These are phyloP conservation scores for Sphenodon punctatus DNA, from an alignment of 2,797 vertebrate species.

Conservation along the genomic window DNA sequence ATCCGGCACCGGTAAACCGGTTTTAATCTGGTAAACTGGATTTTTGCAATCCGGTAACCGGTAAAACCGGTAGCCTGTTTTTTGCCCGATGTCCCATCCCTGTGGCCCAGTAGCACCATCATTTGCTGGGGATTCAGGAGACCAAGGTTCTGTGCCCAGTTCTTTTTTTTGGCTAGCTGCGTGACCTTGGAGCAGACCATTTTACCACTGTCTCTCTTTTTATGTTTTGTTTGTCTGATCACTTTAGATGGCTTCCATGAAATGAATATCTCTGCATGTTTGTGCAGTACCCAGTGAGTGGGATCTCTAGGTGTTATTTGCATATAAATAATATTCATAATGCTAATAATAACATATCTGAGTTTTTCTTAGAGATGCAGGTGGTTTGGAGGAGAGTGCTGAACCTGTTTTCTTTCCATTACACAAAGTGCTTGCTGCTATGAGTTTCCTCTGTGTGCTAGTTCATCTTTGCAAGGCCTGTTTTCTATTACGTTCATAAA, in stretches of 20 bases:
- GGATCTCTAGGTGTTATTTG: constrained; percentile 47
- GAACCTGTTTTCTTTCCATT: accelerated
- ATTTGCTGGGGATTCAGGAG: too few relatives aligned
- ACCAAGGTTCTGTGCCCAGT: not conserved
- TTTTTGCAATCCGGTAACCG: too few relatives aligned
- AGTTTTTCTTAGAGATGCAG: not conserved
- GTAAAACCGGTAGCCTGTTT: too few relatives aligned
- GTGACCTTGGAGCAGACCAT: not conserved
- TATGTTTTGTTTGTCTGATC: not conserved
- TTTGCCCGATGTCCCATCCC: too few relatives aligned
- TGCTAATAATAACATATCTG: not conserved
- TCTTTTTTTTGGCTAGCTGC: accelerated
- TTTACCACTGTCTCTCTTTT: not conserved
- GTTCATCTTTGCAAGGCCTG: not conserved
- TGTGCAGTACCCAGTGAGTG: constrained; percentile 14
- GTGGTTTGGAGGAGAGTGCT: not conserved
- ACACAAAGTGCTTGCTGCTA: not conserved
- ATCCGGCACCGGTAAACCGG: too few relatives aligned
- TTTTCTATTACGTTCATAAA: accelerated
- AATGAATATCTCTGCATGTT: not conserved
- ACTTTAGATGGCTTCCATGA: accelerated
- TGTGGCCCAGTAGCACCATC: too few relatives aligned
- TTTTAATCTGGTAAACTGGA: too few relatives aligned
- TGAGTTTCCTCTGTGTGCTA: not conserved
- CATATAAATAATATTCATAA: constrained; percentile 51